Evolutionary conservation across 2,888 invertebrate genomes (phyloP), one percentile per base, ranked within the genome.

Genomic region (Apoderus coryli): DNA sequence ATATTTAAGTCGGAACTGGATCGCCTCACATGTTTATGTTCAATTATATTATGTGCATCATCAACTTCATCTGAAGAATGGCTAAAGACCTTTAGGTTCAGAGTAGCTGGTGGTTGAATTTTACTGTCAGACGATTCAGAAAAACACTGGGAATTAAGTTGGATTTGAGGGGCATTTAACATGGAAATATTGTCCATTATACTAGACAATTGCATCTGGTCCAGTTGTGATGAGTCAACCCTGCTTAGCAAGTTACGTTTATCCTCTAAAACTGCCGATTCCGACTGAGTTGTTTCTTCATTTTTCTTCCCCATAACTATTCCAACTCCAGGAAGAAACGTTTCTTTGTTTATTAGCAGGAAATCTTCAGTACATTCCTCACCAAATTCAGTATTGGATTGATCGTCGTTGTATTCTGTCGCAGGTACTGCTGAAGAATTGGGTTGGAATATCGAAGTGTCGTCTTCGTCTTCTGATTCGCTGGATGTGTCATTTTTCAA

Each of bases 21-120:
- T 5, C 72, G 59, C 14, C 47, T 45, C 3, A 44, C 34, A 4
- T 32, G 19, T 24, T 37, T 43, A 34, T 61, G 34, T 52, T 46
- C 30, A 38, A 42, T 32, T 16, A 40, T 41, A 9, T 40, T 39
- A 29, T 44, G 41, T 10, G 48, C 43, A 23, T 50, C 62, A 33
- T 69, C 72, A 1, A 78, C 67, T 44, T 75, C 75, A 4, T 69
- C 72, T 0, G 76, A 73, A 15, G 77, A 78, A 43, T 74, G 73
- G n/a, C 77, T 76, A 14, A 74, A 56, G 39, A 73, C 75, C 39
- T 70, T 70, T 2, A 76, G 48, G 36, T 67, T 52, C 4, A 76
- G 46, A 0, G 64, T 64, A 16, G 56, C 67, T 0, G 69, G 71
- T 9, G 68, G 73, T 10, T 56, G 52, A n/a, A 24, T 27, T 33